Base-by-base conservation (phyloP, 1,140 invertebrate genomes). In the Ctenoplectra terminalis region DNA sequence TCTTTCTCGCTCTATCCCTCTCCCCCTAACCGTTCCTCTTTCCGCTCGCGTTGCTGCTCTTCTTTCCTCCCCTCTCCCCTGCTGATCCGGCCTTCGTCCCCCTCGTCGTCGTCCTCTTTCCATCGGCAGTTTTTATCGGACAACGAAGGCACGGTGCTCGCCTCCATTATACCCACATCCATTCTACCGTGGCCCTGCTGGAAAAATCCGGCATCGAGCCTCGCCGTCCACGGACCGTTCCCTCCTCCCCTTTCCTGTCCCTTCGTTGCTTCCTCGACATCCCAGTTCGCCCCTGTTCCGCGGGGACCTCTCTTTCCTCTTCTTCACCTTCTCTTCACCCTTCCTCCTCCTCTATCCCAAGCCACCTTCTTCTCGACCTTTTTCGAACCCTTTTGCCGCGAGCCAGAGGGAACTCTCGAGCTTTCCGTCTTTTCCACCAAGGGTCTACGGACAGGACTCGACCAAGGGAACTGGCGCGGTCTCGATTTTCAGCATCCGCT, bases 301-400 rank as follows among this genome's bases (percentile, higher is more conserved):
- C 87, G 77, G 84, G 84, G 91, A 90, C 90, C 77, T 91, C 91
- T 91, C 90, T 91, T 91, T 90, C 56, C 61, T 46, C 54, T 46
- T 29, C 31, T 52, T 37, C 23, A 13, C 77, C 13, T 6, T 0
- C 40, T 23, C 60, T 11, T 37, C 20, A 0, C 17, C 56, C 29
- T 31, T 20, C 58, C 7, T 60, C n/a, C n/a, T n/a, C 58, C 58
- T 23, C 7, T 61, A 37, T 37, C 60, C 34, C 23, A 20, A n/a
- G 11, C 60, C n/a, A 15, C 23, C 46, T 58, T 64, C 66, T 46
- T 34, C 34, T 29, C 67, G 52, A 71, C 69, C 56, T 79, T 79
- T 71, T 72, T 72, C 78, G 78, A 74, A 81, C 71, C 78, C n/a
- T n/a, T n/a, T n/a, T n/a, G n/a, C n/a, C n/a, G n/a, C n/a, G n/a